Percentiles rank a stretch among this genome's conserved stretches.
These are phyloP conservation scores for Archips xylosteana DNA, from an alignment of 2,888 invertebrate species.

Conservation along the genomic window DNA sequence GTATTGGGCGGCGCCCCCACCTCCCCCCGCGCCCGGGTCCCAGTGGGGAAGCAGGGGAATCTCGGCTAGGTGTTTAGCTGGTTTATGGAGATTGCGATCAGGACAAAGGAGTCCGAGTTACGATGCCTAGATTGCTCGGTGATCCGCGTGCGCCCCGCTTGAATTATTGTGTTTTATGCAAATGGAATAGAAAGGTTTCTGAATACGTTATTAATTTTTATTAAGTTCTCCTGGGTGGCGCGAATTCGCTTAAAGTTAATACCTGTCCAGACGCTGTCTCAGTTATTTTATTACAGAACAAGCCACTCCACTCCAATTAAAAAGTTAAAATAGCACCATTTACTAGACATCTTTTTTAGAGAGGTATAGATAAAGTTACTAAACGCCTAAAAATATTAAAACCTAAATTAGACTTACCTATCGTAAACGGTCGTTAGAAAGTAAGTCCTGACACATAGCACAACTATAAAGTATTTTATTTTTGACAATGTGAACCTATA, in stretches of 20 bases:
- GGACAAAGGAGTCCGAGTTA: slow-evolving; percentile 81
- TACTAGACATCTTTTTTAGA: neutral
- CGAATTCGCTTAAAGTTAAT: neutral
- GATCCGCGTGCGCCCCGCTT: slow-evolving; percentile 65
- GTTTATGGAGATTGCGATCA: slow-evolving; percentile 84
- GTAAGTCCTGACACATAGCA: no score
- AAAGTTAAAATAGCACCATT: neutral
- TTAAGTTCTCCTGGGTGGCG: neutral
- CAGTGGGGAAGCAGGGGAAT: slow-evolving; percentile 61
- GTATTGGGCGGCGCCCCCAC: slow-evolving; percentile 39
- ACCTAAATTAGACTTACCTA: no score
- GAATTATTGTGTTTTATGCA: slow-evolving; percentile 40
- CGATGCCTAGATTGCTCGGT: slow-evolving; percentile 74
- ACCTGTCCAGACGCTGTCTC: neutral
- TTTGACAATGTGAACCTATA: no score
- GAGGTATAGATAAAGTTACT: no score
- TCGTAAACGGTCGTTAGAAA: no score
- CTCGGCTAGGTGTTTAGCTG: slow-evolving; percentile 82
- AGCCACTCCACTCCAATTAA: neutral
- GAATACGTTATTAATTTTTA: slow-evolving; percentile 35
- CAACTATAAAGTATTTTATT: no score
- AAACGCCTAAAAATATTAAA: no score
- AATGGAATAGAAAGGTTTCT: slow-evolving; percentile 28
- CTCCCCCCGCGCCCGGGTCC: slow-evolving; percentile 33
- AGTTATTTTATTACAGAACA: neutral